Conservation (phyloP, 2,888 invertebrate species). For the Panzeria rudis region DNA sequence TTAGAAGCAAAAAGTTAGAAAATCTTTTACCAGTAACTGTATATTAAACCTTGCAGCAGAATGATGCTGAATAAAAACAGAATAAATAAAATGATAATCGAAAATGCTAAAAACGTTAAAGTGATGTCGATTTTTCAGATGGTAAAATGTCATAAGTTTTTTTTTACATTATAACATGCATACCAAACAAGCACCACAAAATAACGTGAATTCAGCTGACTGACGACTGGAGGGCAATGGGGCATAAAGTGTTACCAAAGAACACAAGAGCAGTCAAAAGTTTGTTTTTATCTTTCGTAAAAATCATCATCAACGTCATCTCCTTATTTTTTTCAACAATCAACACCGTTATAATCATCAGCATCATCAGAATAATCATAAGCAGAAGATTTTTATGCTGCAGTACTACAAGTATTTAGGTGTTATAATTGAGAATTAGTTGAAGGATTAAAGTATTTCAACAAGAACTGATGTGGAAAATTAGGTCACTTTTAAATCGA, state of each 20-base stretch:
- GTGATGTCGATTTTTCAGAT: slow-evolving; percentile 62
- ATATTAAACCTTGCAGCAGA: slow-evolving; percentile 57
- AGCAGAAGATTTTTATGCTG: slow-evolving; percentile 22
- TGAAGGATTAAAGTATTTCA: background rate
- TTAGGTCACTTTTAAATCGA: background rate
- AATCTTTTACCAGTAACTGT: slow-evolving; percentile 28
- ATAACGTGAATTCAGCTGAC: background rate
- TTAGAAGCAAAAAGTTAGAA: slow-evolving; percentile 7
- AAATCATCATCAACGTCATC: slow-evolving; percentile 38
- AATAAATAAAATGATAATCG: slow-evolving; percentile 61
- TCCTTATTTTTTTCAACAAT: slow-evolving; percentile 45
- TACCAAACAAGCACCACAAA: slow-evolving; percentile 47
- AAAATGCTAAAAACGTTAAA: slow-evolving; percentile 69
- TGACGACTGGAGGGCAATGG: slow-evolving; percentile 9
- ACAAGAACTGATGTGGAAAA: background rate
- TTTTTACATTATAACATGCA: slow-evolving; percentile 54
- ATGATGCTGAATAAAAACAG: slow-evolving; percentile 16
- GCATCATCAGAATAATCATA: slow-evolving; percentile 26
- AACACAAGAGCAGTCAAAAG: background rate
- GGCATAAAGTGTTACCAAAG: slow-evolving; percentile 33
- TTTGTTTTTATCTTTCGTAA: background rate
- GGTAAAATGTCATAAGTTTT: slow-evolving; percentile 62
- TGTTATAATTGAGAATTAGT: slow-evolving; percentile 3
- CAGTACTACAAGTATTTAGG: background rate
- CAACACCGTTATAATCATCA: slow-evolving; percentile 53